Conservation (phyloP, 2,113 vertebrate species). For the Todiramphus chloris region DNA sequence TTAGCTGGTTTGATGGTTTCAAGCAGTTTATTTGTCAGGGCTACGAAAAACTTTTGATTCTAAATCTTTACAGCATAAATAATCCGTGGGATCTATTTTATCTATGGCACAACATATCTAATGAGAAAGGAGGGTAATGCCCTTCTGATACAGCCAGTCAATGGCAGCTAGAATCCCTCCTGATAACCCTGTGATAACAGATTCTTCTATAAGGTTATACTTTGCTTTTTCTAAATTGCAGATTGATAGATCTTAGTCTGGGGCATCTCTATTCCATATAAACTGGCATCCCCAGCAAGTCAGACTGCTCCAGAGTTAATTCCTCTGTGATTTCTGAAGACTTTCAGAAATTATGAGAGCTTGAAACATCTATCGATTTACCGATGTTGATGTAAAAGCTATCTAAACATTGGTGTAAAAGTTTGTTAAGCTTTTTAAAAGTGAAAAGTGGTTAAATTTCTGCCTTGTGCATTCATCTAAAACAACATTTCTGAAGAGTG, state of each 20-base stretch:
- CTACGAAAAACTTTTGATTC: not conserved
- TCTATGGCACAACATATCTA: not conserved
- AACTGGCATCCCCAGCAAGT: not conserved
- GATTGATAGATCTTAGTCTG: not conserved
- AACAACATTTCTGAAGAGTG: not conserved
- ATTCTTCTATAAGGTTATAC: not conserved
- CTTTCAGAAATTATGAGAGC: slow-evolving; percentile 34
- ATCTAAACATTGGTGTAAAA: not conserved
- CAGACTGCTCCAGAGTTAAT: not conserved
- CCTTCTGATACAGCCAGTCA: not conserved
- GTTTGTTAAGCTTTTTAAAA: slow-evolving; percentile 23
- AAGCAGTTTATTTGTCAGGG: not conserved
- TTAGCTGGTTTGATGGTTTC: not conserved
- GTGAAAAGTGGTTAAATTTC: not conserved
- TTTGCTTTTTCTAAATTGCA: slow-evolving; percentile 15
- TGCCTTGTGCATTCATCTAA: not conserved
- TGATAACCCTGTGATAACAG: not conserved
- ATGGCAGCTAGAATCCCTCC: not conserved
- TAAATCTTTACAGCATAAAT: not conserved
- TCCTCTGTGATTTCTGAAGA: slow-evolving; percentile 33
- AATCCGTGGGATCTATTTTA: not conserved
- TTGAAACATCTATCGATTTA: not conserved
- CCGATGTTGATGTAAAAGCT: not conserved
- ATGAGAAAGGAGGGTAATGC: not conserved
- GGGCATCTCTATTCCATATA: not conserved